phyloP scores from a whole-genome alignment of 2,888 invertebrate species.

The Chrysodeixis includens region DNA sequence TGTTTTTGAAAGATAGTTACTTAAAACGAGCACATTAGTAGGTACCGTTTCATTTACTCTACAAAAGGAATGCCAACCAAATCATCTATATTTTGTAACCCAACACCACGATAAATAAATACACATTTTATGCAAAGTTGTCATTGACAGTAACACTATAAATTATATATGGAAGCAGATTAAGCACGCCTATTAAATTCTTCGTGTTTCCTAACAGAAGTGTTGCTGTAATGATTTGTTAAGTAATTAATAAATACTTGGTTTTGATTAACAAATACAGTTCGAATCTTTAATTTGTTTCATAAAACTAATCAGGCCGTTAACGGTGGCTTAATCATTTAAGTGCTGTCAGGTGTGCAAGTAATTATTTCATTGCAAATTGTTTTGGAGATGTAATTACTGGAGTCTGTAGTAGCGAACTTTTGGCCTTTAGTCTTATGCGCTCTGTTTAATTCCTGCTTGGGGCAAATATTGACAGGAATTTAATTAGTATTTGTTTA shows the following conservation, averaged over 20 bases:
- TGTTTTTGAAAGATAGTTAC: too few relatives aligned
- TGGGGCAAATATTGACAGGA: neutral
- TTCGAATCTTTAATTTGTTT: slow-evolving; percentile 27
- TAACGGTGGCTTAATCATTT: slow-evolving; percentile 40
- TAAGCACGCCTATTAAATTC: slow-evolving; percentile 29
- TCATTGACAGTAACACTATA: slow-evolving; percentile 23
- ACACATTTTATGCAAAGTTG: slow-evolving; percentile 21
- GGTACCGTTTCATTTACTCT: too few relatives aligned
- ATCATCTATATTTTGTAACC: slow-evolving; percentile 24
- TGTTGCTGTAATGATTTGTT: slow-evolving; percentile 30
- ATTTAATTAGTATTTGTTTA: neutral
- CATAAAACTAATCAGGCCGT: slow-evolving; percentile 40
- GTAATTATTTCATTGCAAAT: slow-evolving; percentile 5
- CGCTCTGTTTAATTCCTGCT: neutral
- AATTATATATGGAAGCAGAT: slow-evolving; percentile 25
- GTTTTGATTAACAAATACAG: slow-evolving; percentile 31
- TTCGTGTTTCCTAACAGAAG: slow-evolving; percentile 33
- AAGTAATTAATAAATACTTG: slow-evolving; percentile 37
- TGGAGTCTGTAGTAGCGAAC: neutral
- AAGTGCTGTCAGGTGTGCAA: slow-evolving; percentile 23
- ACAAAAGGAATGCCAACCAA: slow-evolving; percentile 1
- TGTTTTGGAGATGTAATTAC: neutral
- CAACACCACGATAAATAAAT: slow-evolving; percentile 10
- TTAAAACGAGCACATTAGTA: too few relatives aligned
- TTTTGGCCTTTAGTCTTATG: neutral